Evolutionary conservation across 2,113 vertebrate species (phyloP).

Genomic region (Prunella himalayana): DNA sequence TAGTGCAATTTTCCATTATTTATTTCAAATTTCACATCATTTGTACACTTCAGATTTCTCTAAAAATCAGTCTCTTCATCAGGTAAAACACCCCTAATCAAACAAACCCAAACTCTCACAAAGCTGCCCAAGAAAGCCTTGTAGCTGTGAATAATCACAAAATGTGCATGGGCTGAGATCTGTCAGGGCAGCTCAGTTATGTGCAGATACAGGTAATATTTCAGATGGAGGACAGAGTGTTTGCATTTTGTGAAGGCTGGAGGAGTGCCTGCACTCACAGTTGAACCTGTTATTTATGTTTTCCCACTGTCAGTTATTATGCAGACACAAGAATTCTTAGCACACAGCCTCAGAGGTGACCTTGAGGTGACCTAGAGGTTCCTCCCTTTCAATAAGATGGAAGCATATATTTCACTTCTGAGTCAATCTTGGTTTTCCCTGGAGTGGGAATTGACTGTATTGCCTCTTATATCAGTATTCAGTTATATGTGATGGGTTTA

Average conservation of each 20-base stretch:
- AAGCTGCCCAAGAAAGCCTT: neutral
- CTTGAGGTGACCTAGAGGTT: neutral
- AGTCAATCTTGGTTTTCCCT: neutral
- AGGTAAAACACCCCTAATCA: neutral
- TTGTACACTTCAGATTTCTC: neutral
- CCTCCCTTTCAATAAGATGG: neutral
- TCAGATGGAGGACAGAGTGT: neutral
- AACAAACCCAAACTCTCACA: neutral
- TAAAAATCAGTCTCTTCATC: neutral
- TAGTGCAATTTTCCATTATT: neutral
- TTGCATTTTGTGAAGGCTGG: neutral
- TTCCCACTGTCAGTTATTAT: neutral
- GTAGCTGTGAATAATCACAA: neutral
- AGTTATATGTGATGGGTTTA: slow-evolving; percentile 25
- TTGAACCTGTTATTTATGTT: neutral
- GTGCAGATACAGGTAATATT: neutral
- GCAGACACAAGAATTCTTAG: neutral
- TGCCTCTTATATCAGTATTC: slow-evolving; percentile 20
- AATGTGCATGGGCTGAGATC: neutral
- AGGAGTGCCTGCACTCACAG: neutral
- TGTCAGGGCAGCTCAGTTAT: neutral
- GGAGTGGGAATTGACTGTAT: neutral
- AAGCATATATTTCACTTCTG: neutral
- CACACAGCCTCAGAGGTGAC: neutral
- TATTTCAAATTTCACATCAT: neutral